phyloP scores from a whole-genome alignment of 1,140 invertebrate genomes.

The Zaprionus tsacasi region DNA sequence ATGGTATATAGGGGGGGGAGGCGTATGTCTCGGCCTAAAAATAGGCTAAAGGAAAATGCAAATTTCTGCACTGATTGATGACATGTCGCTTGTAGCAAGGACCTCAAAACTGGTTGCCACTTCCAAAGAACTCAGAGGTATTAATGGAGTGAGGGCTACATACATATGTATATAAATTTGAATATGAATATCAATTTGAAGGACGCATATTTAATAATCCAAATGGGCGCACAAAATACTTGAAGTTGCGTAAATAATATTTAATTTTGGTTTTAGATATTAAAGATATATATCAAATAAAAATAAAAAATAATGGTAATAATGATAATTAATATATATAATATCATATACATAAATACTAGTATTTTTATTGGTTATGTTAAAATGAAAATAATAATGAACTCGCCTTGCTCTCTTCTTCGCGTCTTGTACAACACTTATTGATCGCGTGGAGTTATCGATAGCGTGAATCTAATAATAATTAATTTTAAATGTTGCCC shows the following conservation, averaged over 20 bases:
- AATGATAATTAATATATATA: no score
- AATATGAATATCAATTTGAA: conserved; percentile 22
- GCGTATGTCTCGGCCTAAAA: conserved; percentile 30
- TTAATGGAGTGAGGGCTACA: not conserved
- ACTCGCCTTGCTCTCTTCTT: no score
- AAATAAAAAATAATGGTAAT: no score
- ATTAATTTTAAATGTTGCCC: no score
- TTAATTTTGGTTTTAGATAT: not conserved
- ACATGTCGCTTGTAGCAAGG: conserved; percentile 55
- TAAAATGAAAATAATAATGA: no score
- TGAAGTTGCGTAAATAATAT: not conserved
- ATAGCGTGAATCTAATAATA: no score
- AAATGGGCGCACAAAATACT: not conserved
- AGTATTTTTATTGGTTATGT: no score
- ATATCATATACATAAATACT: no score
- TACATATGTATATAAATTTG: not conserved
- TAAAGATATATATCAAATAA: no score
- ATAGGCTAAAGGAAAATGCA: conserved; percentile 62
- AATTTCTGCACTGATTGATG: conserved; percentile 80
- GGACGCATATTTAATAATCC: not conserved
- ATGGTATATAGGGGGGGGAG: not conserved
- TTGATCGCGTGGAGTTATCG: no score
- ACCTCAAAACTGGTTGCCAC: not conserved
- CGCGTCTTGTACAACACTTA: no score
- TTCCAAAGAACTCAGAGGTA: not conserved